These are phyloP conservation scores for Agonopterix subpropinquella DNA, from an alignment of 2,888 invertebrate species.

Conservation along the genomic window DNA sequence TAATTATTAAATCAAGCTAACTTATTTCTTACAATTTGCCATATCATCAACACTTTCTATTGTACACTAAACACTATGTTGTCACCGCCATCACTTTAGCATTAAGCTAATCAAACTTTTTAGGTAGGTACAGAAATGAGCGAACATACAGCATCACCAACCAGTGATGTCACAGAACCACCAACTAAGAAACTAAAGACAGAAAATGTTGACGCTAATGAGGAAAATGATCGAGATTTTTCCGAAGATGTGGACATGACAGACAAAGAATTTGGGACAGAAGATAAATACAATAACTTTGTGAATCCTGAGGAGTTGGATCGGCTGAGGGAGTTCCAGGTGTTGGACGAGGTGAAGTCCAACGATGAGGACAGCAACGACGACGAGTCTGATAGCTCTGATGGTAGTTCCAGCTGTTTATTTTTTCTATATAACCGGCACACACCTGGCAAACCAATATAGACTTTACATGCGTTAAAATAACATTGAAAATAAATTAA, in stretches of 20 bases:
- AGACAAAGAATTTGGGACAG: slow-evolving; percentile 4
- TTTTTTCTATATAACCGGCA: background rate
- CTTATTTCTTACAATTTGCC: too few species aligned
- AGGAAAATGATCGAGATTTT: slow-evolving; percentile 6
- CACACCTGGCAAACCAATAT: too few species aligned
- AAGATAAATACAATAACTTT: slow-evolving; percentile 36
- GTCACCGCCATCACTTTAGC: background rate
- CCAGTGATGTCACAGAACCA: slow-evolving; percentile 17
- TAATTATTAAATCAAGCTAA: too few species aligned
- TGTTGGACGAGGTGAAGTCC: slow-evolving; percentile 62
- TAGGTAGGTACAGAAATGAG: slow-evolving; percentile 22
- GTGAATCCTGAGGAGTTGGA: slow-evolving; percentile 48
- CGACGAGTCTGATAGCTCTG: slow-evolving; percentile 50
- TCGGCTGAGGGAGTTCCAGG: slow-evolving; percentile 54
- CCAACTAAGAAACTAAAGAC: slow-evolving; percentile 34
- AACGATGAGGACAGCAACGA: slow-evolving; percentile 62
- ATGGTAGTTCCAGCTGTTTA: slow-evolving; percentile 26
- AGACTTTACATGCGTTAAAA: too few species aligned
- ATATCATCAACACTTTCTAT: too few species aligned
- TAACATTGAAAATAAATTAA: too few species aligned
- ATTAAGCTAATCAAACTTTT: slow-evolving; percentile 6
- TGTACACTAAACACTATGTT: background rate
- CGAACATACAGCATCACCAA: slow-evolving; percentile 10
- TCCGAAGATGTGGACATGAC: slow-evolving; percentile 3
- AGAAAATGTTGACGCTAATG: background rate